Evolutionary conservation across 1,140 invertebrate species (phyloP).

Genomic region (Drosophila busckii): DNA sequence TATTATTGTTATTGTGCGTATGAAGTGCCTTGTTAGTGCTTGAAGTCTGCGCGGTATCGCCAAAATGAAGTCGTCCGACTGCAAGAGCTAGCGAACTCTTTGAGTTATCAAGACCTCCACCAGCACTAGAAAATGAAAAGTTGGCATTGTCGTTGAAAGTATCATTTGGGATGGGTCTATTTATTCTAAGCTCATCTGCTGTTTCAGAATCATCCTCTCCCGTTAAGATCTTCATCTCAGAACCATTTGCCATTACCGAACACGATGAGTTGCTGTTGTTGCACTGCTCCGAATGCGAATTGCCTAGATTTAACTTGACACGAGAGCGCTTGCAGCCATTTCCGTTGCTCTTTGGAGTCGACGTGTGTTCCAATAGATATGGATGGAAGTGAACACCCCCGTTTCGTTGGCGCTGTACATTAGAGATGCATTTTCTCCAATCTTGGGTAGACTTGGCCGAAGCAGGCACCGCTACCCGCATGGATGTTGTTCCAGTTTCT

Average conservation of each 20-base stretch:
- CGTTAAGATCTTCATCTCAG: background rate
- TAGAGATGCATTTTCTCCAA: slow-evolving; percentile 1
- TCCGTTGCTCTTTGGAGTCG: slow-evolving; percentile 63
- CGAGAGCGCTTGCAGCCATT: slow-evolving; percentile 48
- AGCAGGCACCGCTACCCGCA: slow-evolving; percentile 8
- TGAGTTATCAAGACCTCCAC: slow-evolving; percentile 65
- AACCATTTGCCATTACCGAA: slow-evolving; percentile 29
- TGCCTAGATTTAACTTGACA: slow-evolving; percentile 49
- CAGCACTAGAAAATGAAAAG: slow-evolving; percentile 71
- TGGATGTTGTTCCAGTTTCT: slow-evolving; percentile 6
- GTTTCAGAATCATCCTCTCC: slow-evolving; percentile 2
- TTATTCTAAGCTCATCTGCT: slow-evolving; percentile 4
- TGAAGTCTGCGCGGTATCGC: slow-evolving; percentile 44
- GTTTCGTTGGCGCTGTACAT: slow-evolving; percentile 49
- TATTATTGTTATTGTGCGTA: slow-evolving; percentile 49
- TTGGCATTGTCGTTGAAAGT: slow-evolving; percentile 75
- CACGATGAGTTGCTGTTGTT: slow-evolving; percentile 73
- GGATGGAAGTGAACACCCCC: slow-evolving; percentile 67
- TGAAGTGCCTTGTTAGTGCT: slow-evolving; percentile 28
- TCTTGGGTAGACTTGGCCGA: slow-evolving; percentile 28
- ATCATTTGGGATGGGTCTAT: slow-evolving; percentile 35
- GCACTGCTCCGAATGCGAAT: slow-evolving; percentile 48
- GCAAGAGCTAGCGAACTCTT: slow-evolving; percentile 66
- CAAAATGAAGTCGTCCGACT: slow-evolving; percentile 65
- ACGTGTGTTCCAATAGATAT: slow-evolving; percentile 64